Percentiles rank a stretch among this genome's conserved stretches.
These are phyloP conservation scores for Miichthys miiuy DNA, from an alignment of 2,797 vertebrate genomes.

Conservation along the genomic window DNA sequence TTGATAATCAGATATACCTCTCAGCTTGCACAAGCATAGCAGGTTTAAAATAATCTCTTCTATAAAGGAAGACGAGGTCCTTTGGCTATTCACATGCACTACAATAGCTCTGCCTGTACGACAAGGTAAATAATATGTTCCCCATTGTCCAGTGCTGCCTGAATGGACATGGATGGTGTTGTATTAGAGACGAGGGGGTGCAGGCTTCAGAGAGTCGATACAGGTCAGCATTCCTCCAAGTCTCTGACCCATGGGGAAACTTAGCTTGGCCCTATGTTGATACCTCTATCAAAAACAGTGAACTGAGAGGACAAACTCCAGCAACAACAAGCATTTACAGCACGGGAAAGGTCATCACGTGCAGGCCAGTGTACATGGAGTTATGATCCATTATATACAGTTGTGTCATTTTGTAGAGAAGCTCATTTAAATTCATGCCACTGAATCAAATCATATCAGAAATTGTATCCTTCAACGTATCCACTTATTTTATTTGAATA, in stretches of 20 bases:
- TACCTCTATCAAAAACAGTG: conserved; percentile 46
- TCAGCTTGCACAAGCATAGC: conserved; percentile 72
- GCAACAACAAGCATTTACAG: conserved; percentile 28
- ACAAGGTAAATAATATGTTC: conserved; percentile 85
- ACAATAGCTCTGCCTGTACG: conserved; percentile 81
- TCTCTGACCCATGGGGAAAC: conserved; percentile 73
- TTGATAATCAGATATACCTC: conserved; percentile 82
- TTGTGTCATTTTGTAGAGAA: neutral
- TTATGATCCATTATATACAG: neutral
- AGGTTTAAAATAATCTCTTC: conserved; percentile 73
- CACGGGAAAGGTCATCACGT: neutral
- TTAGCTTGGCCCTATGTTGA: conserved; percentile 56
- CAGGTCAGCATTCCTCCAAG: conserved; percentile 71
- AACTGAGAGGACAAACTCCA: conserved; percentile 11
- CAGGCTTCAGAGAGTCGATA: conserved; percentile 63
- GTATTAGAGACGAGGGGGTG: conserved; percentile 41
- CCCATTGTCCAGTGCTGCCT: conserved; percentile 75
- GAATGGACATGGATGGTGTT: conserved; percentile 72
- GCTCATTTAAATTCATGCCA: neutral
- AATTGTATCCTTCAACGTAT: neutral
- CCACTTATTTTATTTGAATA: conserved; percentile 5
- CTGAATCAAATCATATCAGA: neutral
- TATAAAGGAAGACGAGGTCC: conserved; percentile 71
- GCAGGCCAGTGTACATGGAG: neutral
- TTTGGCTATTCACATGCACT: conserved; percentile 72